Conservation (phyloP, 2,113 vertebrate species). For the Indri indri region DNA sequence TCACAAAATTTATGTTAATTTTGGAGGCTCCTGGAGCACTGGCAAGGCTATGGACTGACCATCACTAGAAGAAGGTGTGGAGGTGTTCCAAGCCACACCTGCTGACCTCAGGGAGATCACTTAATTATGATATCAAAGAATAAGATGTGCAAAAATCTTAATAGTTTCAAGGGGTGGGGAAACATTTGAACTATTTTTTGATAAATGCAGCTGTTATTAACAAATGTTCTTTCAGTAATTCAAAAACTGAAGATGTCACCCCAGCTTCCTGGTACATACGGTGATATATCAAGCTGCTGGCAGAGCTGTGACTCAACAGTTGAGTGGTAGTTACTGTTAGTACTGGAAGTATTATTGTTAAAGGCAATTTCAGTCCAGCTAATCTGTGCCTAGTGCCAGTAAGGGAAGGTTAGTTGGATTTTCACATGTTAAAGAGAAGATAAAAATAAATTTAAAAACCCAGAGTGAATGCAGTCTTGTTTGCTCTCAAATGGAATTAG, state of each 20-base stretch:
- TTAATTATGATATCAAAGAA: not conserved
- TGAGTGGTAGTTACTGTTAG: not conserved
- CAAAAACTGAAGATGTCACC: not conserved
- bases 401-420: not conserved
- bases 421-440: not conserved
- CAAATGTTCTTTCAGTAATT: not conserved
- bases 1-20: not conserved
- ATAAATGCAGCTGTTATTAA: not conserved
- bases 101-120: not conserved
- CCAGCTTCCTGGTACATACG: not conserved
- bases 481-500: not conserved
- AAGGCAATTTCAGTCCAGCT: not conserved
- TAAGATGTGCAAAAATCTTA: not conserved
- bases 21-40: not conserved
- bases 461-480: not conserved
- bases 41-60: not conserved
- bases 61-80: not conserved
- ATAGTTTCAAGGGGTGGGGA: not conserved
- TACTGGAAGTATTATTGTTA: not conserved
- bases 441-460: not conserved
- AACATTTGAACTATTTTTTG: not conserved
- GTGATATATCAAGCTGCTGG: not conserved
- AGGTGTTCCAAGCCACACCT: not conserved
- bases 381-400: not conserved
- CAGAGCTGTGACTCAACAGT: not conserved